phyloP scores from a whole-genome alignment of 2,888 invertebrate species.

The Plagodis pulveraria region DNA sequence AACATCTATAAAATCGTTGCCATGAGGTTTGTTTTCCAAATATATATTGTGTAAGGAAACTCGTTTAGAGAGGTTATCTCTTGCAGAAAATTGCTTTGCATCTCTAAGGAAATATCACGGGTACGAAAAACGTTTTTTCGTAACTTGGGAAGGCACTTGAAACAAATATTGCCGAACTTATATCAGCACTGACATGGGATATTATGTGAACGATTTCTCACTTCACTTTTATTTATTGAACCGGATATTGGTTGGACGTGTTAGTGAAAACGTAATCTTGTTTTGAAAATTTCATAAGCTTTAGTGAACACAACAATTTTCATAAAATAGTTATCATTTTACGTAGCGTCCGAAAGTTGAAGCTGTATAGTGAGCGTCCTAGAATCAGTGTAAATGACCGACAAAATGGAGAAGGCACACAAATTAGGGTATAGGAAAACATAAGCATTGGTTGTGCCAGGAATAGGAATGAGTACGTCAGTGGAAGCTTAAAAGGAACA shows the following conservation, averaged over 20 bases:
- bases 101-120: slow-evolving; percentile 79
- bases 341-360: too few species aligned
- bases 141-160: slow-evolving; percentile 62
- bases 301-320: too few species aligned
- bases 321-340: too few species aligned
- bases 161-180: slow-evolving; percentile 47
- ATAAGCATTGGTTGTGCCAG: too few species aligned
- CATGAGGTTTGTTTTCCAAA: slow-evolving; percentile 51
- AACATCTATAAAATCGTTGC: slow-evolving; percentile 41
- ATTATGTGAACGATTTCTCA: slow-evolving; percentile 30
- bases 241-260: neutral
- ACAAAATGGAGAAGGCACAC: too few species aligned
- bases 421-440: too few species aligned
- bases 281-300: too few species aligned
- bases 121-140: slow-evolving; percentile 66
- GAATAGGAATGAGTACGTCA: too few species aligned
- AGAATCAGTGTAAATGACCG: too few species aligned
- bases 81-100: slow-evolving; percentile 81
- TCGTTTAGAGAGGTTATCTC: slow-evolving; percentile 74
- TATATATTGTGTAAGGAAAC: slow-evolving; percentile 64
- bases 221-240: slow-evolving; percentile 25
- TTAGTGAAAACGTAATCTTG: too few species aligned
- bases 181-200: slow-evolving; percentile 32
- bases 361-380: too few species aligned
- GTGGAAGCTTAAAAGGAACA: too few species aligned